Conservation (phyloP, 2,113 vertebrate species). For the Furnarius figulus region DNA sequence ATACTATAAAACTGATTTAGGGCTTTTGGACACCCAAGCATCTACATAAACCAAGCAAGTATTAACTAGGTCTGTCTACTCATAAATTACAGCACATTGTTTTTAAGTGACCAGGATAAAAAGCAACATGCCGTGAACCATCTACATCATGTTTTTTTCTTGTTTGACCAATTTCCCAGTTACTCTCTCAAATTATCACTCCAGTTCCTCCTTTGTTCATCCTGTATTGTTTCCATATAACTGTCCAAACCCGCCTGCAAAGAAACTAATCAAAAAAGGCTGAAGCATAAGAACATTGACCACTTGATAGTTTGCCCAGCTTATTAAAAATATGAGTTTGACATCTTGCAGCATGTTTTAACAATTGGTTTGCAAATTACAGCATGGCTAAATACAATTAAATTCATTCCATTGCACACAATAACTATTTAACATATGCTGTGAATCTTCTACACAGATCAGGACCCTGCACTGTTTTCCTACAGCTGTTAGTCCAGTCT, state of each 20-base stretch:
- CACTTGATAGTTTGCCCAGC: conserved; percentile 71
- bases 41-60: conserved; percentile 62
- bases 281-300: conserved; percentile 69
- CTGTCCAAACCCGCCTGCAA: conserved; percentile 66
- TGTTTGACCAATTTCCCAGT: conserved; percentile 68
- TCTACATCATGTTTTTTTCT: conserved; percentile 61
- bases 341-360: conserved; percentile 72
- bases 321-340: conserved; percentile 74
- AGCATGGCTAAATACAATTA: conserved; percentile 67
- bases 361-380: conserved; percentile 69
- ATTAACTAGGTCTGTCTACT: conserved; percentile 60
- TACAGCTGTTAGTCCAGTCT: conserved; percentile 13
- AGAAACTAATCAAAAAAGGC: conserved; percentile 71
- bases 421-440: conserved; percentile 70
- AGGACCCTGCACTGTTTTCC: not conserved
- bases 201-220: conserved; percentile 70
- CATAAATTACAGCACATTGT: conserved; percentile 65
- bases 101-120: conserved; percentile 66
- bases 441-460: conserved; percentile 49
- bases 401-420: conserved; percentile 59
- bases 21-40: conserved; percentile 55
- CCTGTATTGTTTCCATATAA: conserved; percentile 72
- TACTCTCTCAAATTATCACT: conserved; percentile 76
- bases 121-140: conserved; percentile 56
- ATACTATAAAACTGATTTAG: conserved; percentile 70